Evolutionary conservation across 2,113 vertebrate species (phyloP).

Genomic region (Mesoclemmys tuberculata): DNA sequence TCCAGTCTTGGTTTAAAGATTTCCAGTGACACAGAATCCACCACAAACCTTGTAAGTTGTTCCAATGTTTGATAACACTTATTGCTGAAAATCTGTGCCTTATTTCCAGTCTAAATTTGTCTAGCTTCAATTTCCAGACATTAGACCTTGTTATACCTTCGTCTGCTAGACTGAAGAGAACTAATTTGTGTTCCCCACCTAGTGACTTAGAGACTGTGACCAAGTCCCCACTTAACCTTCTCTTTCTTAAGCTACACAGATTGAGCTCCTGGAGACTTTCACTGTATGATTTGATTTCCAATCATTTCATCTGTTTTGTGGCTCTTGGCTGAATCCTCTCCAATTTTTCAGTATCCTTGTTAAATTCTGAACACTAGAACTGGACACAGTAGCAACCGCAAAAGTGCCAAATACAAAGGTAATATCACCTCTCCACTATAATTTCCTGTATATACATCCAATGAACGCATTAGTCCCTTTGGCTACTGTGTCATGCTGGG

Average conservation of each 20-base stretch:
- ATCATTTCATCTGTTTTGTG: accelerated
- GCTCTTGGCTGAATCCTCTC: neutral
- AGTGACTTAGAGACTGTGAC: accelerated
- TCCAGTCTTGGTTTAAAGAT: neutral
- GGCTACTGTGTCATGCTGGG: no score
- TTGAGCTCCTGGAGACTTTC: accelerated
- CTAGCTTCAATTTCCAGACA: neutral
- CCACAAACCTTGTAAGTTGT: neutral
- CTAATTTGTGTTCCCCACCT: no score
- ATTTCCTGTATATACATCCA: no score
- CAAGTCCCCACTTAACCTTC: neutral
- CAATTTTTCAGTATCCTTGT: neutral
- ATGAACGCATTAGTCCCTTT: no score
- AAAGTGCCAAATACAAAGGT: no score
- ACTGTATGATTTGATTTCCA: no score
- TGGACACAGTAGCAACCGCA: no score
- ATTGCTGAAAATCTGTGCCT: no score
- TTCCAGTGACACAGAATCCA: neutral
- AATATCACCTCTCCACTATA: no score
- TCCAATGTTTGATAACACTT: neutral
- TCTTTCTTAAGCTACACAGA: neutral
- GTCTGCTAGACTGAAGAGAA: neutral
- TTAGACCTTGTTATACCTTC: neutral
- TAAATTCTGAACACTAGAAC: no score
- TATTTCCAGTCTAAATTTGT: neutral